Evolutionary conservation across 2,888 invertebrate genomes (phyloP).

Genomic region (Diplolepis rosae): DNA sequence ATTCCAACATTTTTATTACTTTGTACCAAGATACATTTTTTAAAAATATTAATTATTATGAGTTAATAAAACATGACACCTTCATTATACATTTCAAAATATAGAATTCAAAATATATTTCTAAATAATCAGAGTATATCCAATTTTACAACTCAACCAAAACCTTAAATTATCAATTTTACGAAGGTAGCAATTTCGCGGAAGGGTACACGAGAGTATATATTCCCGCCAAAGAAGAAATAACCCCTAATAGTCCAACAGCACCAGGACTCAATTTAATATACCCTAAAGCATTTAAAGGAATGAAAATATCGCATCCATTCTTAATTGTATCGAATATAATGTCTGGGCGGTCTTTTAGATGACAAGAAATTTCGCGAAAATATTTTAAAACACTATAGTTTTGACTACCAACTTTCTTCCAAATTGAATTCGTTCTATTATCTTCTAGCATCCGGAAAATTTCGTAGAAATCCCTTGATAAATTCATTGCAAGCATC

Average conservation of each 20-base stretch:
- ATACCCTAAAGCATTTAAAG: conserved; percentile 86
- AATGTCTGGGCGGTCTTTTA: conserved; percentile 78
- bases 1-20: too few species aligned
- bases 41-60: too few species aligned
- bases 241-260: conserved; percentile 85
- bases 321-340: conserved; percentile 90
- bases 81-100: too few species aligned
- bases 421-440: conserved; percentile 40
- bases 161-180: conserved; percentile 39
- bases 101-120: too few species aligned
- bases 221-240: conserved; percentile 88
- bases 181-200: conserved; percentile 82
- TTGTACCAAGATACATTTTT: too few species aligned
- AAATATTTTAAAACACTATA: conserved; percentile 41
- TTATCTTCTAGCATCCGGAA: conserved; percentile 76
- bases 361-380: conserved; percentile 48
- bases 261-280: conserved; percentile 85
- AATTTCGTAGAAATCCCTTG: conserved; percentile 91
- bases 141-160: too few species aligned
- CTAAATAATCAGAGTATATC: too few species aligned
- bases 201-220: conserved; percentile 85
- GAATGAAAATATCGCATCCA: conserved; percentile 90
- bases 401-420: conserved; percentile 34
- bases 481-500: conserved; percentile 86
- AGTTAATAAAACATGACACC: too few species aligned